Base-by-base conservation (phyloP, 2,113 vertebrate genomes). In the Daphoenositta chrysoptera region DNA sequence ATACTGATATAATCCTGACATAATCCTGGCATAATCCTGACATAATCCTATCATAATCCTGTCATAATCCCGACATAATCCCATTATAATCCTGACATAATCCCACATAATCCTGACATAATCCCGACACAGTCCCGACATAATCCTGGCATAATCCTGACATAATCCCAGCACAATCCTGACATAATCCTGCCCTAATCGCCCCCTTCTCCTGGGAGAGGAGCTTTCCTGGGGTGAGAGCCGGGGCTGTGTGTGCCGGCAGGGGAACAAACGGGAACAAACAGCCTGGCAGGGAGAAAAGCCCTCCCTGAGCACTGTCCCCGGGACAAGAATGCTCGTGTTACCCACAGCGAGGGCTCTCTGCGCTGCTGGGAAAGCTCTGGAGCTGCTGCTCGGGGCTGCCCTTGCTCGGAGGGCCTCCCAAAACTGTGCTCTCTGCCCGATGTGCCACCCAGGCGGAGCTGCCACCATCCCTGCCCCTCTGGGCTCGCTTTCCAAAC, bases 281-380 rank as follows among this genome's bases (percentile, higher is more conserved):
- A 26, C 47, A 10, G 8, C 30, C 47, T 2, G 15, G 4, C 2
- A 6, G 19, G 54, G 82, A 97, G 93, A 96, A 97, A 77, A 69
- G 94, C 68, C 4, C 53, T 75, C 94, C 79, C 89, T 96, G 97
- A 97, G 97, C 79, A 71, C 91, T 95, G 97, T 97, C 91, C 95
- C 94, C 78, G 20, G 73, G 96, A 96, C n/a, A n/a, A 83, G 87
- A 97, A 95, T 72, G 83, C 96, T 3, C 7, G 73, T 27, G 37
- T 95, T 91, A 68, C 39, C 72, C 93, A 40, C 51, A 1, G 96
- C 37, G 96, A 94, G 70, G 16, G 90, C 65, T 93, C 93, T 91
- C 92, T 8, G 28, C 80, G 89, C 92, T 54, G 86, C 65, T 82
- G 73, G 83, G 77, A 47, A 73, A 13, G 40, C 83, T 57, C 75